A percentile compares a stretch with the other conserved stretches of the same genome.
Evolutionary conservation across 2,113 vertebrate genomes (phyloP).

Genomic region (Mellivora capensis): DNA sequence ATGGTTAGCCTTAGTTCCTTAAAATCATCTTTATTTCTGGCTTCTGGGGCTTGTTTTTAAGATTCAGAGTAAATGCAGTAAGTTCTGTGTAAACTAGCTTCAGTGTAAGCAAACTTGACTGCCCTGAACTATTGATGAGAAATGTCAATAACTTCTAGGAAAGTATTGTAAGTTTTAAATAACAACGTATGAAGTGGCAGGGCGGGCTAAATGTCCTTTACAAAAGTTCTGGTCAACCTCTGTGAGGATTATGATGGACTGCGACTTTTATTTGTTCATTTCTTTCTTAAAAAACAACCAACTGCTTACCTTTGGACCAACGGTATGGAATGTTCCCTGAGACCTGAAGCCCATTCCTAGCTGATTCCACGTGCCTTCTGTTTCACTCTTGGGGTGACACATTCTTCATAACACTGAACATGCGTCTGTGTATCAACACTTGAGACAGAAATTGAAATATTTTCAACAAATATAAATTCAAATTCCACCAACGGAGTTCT

Average conservation of each 20-base stretch:
- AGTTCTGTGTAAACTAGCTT: neutral
- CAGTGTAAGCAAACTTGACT: neutral
- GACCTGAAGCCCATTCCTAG: neutral
- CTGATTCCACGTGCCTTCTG: neutral
- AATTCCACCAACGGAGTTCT: neutral
- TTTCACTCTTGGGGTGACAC: neutral
- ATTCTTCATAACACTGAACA: neutral
- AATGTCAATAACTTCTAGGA: neutral
- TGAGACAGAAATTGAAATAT: neutral
- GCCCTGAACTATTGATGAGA: neutral
- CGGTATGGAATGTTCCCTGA: neutral
- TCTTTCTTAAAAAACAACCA: neutral
- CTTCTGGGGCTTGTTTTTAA: neutral
- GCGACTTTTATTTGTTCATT: neutral
- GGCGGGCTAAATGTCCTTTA: neutral
- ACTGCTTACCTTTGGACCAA: neutral
- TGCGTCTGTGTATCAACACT: neutral
- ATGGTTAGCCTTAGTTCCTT: neutral
- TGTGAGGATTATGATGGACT: neutral
- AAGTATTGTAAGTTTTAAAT: neutral
- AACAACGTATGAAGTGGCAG: neutral
- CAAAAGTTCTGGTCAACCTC: neutral
- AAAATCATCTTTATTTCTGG: neutral
- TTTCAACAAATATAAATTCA: slow-evolving; percentile 4
- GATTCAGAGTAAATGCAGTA: neutral